Conservation (phyloP, 2,888 invertebrate genomes). For the Mamestra brassicae region DNA sequence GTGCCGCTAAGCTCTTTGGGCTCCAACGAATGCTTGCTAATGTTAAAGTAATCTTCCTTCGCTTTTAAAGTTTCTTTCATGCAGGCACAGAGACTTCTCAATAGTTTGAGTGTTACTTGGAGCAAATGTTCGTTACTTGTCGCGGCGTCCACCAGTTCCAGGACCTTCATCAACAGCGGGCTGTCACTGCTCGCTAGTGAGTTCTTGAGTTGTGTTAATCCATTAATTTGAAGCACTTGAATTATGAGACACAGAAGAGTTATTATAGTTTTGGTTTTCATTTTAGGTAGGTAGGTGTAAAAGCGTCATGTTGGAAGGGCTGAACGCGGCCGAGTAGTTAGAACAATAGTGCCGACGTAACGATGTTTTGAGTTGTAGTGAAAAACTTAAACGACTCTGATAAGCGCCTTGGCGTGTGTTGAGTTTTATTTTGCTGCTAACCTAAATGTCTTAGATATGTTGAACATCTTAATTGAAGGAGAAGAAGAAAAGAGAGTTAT, state of each 20-base stretch:
- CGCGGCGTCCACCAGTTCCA: conserved; percentile 80
- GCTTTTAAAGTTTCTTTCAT: conserved; percentile 77
- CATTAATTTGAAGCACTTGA: conserved; percentile 60
- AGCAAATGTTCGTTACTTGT: conserved; percentile 78
- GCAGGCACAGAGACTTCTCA: conserved; percentile 83
- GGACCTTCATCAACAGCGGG: conserved; percentile 76
- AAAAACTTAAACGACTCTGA: conserved; percentile 52
- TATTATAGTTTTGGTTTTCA: conserved; percentile 72
- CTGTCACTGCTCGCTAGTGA: conserved; percentile 70
- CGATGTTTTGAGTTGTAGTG: conserved; percentile 77
- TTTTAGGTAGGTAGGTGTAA: conserved; percentile 75
- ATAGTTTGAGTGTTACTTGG: conserved; percentile 79
- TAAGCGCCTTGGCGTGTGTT: conserved; percentile 53
- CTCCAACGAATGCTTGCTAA: conserved; percentile 64
- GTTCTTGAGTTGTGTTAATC: conserved; percentile 64
- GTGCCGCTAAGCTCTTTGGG: conserved; percentile 53
- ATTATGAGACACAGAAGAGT: conserved; percentile 60
- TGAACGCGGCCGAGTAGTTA: conserved; percentile 39
- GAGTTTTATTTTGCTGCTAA: conserved; percentile 36
- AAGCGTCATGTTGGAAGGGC: conserved; percentile 74
- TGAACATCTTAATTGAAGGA: background rate
- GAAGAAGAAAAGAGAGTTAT: background rate
- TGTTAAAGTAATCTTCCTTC: conserved; percentile 70
- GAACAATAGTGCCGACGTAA: conserved; percentile 78
- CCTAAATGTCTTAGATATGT: conserved; percentile 9